Evolutionary conservation across 2,888 invertebrate genomes (phyloP).

Genomic region (Dasypogon diadema): DNA sequence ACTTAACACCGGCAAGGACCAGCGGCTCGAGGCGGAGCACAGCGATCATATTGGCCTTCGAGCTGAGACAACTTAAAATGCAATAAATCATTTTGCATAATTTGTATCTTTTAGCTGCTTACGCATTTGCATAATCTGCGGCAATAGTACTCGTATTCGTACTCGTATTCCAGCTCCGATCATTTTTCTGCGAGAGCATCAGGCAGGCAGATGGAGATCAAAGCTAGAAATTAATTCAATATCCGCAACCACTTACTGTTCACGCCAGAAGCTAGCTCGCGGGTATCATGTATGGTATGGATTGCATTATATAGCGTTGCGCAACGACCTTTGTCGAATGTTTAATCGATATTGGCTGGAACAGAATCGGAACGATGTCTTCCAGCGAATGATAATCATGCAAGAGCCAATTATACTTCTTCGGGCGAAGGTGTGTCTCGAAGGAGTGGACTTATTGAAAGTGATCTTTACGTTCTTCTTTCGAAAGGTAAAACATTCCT

Average conservation of each 20-base stretch:
- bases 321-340: slow-evolving; percentile 37
- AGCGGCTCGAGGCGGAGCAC: slow-evolving; percentile 22
- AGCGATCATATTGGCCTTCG: slow-evolving; percentile 40
- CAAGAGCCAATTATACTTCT: slow-evolving; percentile 36
- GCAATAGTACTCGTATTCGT: too few species aligned
- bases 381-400: slow-evolving; percentile 34
- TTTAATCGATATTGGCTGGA: slow-evolving; percentile 31
- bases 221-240: slow-evolving; percentile 30
- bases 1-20: slow-evolving; percentile 30
- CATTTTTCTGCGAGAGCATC: slow-evolving; percentile 23
- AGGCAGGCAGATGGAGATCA: background rate
- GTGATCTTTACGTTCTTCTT: slow-evolving; percentile 40
- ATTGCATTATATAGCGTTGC: slow-evolving; percentile 30
- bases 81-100: slow-evolving; percentile 49
- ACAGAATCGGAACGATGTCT: slow-evolving; percentile 31
- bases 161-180: too few species aligned
- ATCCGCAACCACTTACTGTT: slow-evolving; percentile 20
- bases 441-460: slow-evolving; percentile 44
- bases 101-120: slow-evolving; percentile 39
- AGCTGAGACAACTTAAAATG: slow-evolving; percentile 46
- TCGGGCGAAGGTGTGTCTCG: slow-evolving; percentile 15
- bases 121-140: slow-evolving; percentile 45
- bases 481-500: slow-evolving; percentile 26
- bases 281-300: slow-evolving; percentile 27
- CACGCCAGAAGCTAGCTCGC: slow-evolving; percentile 17